These are phyloP conservation scores for Hypothenemus hampei DNA, from an alignment of 1,140 invertebrate genomes.

Conservation along the genomic window DNA sequence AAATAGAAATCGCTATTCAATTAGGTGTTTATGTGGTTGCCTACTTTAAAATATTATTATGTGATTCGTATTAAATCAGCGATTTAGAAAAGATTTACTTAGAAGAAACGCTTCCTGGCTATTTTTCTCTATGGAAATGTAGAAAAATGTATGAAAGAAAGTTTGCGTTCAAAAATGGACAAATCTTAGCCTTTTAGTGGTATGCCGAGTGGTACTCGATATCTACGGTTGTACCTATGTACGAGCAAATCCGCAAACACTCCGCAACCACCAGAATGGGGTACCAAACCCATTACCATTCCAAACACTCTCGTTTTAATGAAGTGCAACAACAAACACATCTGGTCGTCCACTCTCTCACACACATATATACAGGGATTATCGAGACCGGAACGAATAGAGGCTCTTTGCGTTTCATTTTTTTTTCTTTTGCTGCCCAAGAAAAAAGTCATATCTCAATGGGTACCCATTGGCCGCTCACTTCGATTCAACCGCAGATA, in stretches of 20 bases:
- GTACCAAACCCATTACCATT: slow-evolving; percentile 16
- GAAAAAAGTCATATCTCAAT: slow-evolving; percentile 1
- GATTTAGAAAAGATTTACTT: too few relatives aligned
- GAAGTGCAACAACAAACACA: slow-evolving; percentile 17
- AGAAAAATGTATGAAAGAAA: too few relatives aligned
- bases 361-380: neutral
- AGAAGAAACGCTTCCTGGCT: too few relatives aligned
- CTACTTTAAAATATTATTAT: too few relatives aligned
- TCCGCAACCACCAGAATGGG: slow-evolving; percentile 12
- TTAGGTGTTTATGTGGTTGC: too few relatives aligned
- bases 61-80: too few relatives aligned
- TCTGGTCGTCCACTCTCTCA: too few relatives aligned
- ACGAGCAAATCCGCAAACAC: slow-evolving; percentile 11
- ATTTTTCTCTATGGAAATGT: too few relatives aligned
- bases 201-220: slow-evolving; percentile 12
- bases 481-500: too few relatives aligned
- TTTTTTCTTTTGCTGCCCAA: slow-evolving; percentile 5
- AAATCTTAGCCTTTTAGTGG: too few relatives aligned
- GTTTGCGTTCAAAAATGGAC: too few relatives aligned
- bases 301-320: slow-evolving; percentile 16
- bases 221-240: slow-evolving; percentile 2
- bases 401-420: slow-evolving; percentile 1
- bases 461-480: neutral
- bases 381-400: slow-evolving; percentile 6
- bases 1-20: too few relatives aligned